Conservation (phyloP, 1,140 invertebrate species). For the Drosophila malerkotliana region DNA sequence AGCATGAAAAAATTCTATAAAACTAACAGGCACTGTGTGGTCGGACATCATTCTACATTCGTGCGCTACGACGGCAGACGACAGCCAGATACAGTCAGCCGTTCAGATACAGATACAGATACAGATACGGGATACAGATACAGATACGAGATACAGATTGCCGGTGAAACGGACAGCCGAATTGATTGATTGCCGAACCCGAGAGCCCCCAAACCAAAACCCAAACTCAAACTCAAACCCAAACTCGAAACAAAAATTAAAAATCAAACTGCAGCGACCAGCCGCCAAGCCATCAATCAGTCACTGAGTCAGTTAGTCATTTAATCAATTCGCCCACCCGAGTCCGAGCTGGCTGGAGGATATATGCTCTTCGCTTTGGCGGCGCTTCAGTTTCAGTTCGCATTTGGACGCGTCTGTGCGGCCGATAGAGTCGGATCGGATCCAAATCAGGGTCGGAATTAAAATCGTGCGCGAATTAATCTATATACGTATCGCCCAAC, state of each 20-base stretch:
- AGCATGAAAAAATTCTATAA: conserved; percentile 83
- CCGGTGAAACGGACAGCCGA: conserved; percentile 27
- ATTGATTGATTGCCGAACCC: conserved; percentile 69
- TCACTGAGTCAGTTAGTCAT: conserved; percentile 51
- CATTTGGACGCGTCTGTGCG: conserved; percentile 78
- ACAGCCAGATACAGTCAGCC: conserved; percentile 39
- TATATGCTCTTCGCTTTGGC: conserved; percentile 60
- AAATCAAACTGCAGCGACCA: conserved; percentile 56
- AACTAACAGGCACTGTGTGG: conserved; percentile 82
- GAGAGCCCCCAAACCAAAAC: conserved; percentile 35
- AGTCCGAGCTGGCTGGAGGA: conserved; percentile 57
- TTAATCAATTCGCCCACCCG: conserved; percentile 51
- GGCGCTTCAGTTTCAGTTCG: conserved; percentile 69
- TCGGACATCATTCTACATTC: conserved; percentile 65
- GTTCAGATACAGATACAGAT: conserved; percentile 49
- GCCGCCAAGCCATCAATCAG: conserved; percentile 59
- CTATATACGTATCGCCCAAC: conserved; percentile 21
- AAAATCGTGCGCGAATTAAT: conserved; percentile 56
- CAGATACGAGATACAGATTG: conserved; percentile 15
- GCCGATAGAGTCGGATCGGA: conserved; percentile 49
- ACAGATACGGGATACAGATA: conserved; percentile 5
- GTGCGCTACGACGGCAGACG: conserved; percentile 71
- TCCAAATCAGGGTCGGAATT: conserved; percentile 13
- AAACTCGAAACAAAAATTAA: conserved; percentile 62
- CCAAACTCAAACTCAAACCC: conserved; percentile 21